Percentiles rank a stretch among this genome's conserved stretches.
Evolutionary conservation across 92 coral and sea anemone species (phyloP).

Genomic region (Zoanthus sociatus): DNA sequence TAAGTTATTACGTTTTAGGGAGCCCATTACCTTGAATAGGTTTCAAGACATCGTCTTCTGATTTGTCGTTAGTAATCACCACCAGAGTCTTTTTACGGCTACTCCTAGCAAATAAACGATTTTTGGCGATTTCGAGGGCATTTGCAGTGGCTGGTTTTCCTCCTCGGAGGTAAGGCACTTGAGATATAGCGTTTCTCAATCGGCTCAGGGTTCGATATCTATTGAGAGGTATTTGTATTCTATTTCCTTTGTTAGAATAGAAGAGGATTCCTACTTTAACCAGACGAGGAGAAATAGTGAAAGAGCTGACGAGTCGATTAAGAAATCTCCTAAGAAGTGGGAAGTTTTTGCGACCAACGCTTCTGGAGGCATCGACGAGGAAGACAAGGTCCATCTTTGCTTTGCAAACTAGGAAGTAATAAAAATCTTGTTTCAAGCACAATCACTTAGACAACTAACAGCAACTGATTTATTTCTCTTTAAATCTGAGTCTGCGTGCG

Average conservation of each 20-base stretch:
- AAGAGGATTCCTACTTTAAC: conserved; percentile 68
- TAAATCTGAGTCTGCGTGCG: no score
- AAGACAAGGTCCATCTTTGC: conserved; percentile 80
- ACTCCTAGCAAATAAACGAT: conserved; percentile 62
- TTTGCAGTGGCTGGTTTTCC: conserved; percentile 74
- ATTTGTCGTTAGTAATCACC: conserved; percentile 61
- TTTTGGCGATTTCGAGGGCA: conserved; percentile 57
- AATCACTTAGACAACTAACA: background rate
- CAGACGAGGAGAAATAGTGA: conserved; percentile 59
- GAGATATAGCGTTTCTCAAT: conserved; percentile 55
- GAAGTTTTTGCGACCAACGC: conserved; percentile 57
- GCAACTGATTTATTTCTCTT: no score
- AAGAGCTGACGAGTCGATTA: conserved; percentile 58
- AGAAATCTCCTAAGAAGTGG: conserved; percentile 61
- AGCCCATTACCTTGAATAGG: conserved; percentile 59
- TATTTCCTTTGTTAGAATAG: conserved; percentile 59
- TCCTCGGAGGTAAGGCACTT: conserved; percentile 46
- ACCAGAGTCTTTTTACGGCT: conserved; percentile 61
- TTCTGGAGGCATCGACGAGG: conserved; percentile 79
- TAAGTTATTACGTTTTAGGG: background rate
- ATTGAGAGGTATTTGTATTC: conserved; percentile 61
- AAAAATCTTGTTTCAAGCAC: background rate
- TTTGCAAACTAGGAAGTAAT: conserved; percentile 63
- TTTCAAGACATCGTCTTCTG: conserved; percentile 50
- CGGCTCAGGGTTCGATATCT: conserved; percentile 56